Evolutionary conservation across 2,113 vertebrate genomes (phyloP).

Genomic region (Carassius carassius): DNA sequence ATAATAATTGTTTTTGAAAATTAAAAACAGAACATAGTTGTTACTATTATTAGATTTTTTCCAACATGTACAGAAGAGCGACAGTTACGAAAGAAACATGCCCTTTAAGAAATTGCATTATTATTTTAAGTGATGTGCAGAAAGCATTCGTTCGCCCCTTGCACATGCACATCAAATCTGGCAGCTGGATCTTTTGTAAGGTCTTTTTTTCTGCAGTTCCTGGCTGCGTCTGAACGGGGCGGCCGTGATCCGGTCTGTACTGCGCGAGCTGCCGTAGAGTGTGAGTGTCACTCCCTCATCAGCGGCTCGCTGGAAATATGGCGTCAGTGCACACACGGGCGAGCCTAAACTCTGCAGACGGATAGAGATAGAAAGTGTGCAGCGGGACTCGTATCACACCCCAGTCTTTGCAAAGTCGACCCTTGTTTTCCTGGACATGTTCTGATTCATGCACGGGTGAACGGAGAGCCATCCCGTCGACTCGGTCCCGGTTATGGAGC

Average conservation of each 20-base stretch:
- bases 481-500: slow-evolving; percentile 74
- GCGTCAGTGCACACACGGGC: slow-evolving; percentile 73
- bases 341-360: slow-evolving; percentile 73
- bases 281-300: slow-evolving; percentile 74
- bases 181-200: slow-evolving; percentile 11
- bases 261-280: slow-evolving; percentile 73
- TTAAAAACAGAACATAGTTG: background rate
- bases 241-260: slow-evolving; percentile 39
- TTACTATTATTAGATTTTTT: too few relatives aligned
- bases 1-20: background rate
- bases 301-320: slow-evolving; percentile 74
- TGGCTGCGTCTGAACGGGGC: slow-evolving; percentile 21
- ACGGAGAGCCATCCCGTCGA: slow-evolving; percentile 52
- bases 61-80: background rate
- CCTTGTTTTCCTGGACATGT: slow-evolving; percentile 64
- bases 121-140: background rate
- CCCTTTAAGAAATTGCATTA: background rate
- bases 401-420: slow-evolving; percentile 66
- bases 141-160: background rate
- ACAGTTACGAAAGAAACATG: background rate
- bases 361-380: slow-evolving; percentile 69
- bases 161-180: background rate
- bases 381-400: slow-evolving; percentile 53
- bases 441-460: slow-evolving; percentile 71
- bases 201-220: slow-evolving; percentile 16